Evolutionary conservation across 2,888 invertebrate genomes (phyloP).

Genomic region (Calliopum simillimum): DNA sequence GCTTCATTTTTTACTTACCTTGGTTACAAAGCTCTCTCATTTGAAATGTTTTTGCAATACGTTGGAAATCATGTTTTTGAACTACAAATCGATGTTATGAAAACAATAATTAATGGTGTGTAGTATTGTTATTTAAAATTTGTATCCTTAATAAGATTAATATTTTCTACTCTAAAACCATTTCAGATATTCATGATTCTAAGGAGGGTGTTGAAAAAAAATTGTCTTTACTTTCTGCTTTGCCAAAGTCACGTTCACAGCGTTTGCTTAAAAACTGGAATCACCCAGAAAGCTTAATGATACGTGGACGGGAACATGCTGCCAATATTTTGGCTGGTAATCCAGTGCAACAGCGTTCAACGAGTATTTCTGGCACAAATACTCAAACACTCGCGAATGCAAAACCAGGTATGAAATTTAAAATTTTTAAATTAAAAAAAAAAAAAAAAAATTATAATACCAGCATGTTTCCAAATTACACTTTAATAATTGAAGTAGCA

Average conservation of each 20-base stretch:
- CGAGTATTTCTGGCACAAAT: conserved; percentile 37
- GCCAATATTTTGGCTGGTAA: conserved; percentile 82
- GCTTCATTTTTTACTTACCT: conserved; percentile 90
- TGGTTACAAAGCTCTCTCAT: conserved; percentile 82
- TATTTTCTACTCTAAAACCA: neutral
- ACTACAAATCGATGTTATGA: conserved; percentile 88
- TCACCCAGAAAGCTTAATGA: conserved; percentile 80
- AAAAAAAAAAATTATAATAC: no score
- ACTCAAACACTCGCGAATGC: conserved; percentile 36
- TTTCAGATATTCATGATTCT: conserved; percentile 68
- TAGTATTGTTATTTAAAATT: neutral
- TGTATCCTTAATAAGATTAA: no score
- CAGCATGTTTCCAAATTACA: no score
- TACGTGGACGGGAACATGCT: conserved; percentile 85
- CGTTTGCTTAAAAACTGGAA: conserved; percentile 83
- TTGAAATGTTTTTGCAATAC: conserved; percentile 85
- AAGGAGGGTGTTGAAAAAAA: conserved; percentile 75
- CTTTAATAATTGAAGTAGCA: neutral
- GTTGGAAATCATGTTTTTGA: conserved; percentile 86
- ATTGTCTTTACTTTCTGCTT: conserved; percentile 77
- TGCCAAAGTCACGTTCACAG: conserved; percentile 83
- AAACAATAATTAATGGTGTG: conserved; percentile 82
- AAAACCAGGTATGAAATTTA: conserved; percentile 52
- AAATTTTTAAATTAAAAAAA: no score
- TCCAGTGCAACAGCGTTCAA: conserved; percentile 63